Conservation (phyloP, 2,888 invertebrate genomes). For the Epicampocera succincta region DNA sequence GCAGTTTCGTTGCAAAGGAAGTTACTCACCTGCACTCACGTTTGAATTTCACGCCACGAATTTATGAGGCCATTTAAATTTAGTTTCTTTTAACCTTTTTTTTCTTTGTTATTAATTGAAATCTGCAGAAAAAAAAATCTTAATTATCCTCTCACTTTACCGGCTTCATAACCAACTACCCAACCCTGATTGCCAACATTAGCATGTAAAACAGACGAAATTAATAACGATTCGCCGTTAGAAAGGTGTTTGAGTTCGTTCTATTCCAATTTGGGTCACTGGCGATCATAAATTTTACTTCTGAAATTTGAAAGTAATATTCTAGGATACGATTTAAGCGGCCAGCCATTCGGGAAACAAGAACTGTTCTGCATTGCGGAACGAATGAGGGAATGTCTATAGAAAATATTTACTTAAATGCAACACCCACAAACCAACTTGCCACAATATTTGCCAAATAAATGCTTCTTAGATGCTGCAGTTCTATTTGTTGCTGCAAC, state of each 20-base stretch:
- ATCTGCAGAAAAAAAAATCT: conserved; percentile 7
- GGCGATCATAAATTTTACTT: conserved; percentile 62
- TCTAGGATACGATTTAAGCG: conserved; percentile 35
- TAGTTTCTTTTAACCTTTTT: background rate
- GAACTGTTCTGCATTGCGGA: conserved; percentile 18
- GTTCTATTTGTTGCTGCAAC: conserved; percentile 39
- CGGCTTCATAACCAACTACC: background rate
- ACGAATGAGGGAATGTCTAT: background rate
- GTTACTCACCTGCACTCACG: too few species aligned
- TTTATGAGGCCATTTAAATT: too few species aligned
- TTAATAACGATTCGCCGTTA: conserved; percentile 60
- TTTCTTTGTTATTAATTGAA: conserved; percentile 14
- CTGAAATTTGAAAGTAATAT: conserved; percentile 65
- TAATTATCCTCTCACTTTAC: conserved; percentile 28
- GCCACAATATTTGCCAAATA: conserved; percentile 56
- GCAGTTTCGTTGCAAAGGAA: too few species aligned
- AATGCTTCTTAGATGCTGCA: background rate
- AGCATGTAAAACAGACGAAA: conserved; percentile 43
- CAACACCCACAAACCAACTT: conserved; percentile 62
- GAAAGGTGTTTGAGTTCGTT: conserved; percentile 46
- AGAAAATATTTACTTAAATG: conserved; percentile 42
- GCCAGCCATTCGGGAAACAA: background rate
- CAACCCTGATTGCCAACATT: conserved; percentile 41
- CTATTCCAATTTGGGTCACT: conserved; percentile 28
- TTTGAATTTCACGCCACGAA: too few species aligned